A percentile compares a stretch with the other conserved stretches of the same genome.
Conservation (phyloP, 2,113 vertebrate species). For the Strix aluco region DNA sequence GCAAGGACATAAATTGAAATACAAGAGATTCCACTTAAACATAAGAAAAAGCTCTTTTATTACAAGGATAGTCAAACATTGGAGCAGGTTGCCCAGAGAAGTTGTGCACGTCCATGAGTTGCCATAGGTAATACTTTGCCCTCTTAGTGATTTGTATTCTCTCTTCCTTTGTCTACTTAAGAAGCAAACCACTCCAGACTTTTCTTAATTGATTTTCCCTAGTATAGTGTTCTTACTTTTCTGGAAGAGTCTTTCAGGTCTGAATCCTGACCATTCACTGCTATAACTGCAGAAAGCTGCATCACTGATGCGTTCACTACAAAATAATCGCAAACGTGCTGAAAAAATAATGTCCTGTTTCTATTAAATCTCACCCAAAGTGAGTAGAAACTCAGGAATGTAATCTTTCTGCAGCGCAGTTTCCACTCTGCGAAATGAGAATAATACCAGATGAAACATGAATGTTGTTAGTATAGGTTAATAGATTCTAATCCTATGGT, state of each 20-base stretch:
- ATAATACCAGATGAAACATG: background rate
- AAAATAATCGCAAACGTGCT: background rate
- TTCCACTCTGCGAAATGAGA: background rate
- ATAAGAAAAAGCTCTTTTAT: no score
- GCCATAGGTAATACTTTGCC: background rate
- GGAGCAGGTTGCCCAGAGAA: background rate
- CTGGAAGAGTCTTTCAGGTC: background rate
- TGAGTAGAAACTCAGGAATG: background rate
- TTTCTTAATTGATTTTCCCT: fast-evolving
- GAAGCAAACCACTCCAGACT: background rate
- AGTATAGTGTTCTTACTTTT: background rate
- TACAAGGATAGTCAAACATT: background rate
- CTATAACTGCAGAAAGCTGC: background rate
- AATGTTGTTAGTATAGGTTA: background rate
- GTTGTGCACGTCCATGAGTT: background rate
- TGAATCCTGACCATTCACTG: background rate
- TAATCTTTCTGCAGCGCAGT: background rate
- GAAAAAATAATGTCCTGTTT: background rate
- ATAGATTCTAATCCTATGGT: background rate
- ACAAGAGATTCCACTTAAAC: background rate
- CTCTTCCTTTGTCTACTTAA: background rate
- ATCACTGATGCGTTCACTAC: background rate
- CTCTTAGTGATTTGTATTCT: background rate
- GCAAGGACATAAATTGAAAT: fast-evolving
- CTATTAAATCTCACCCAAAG: background rate